These are phyloP conservation scores for Scomber scombrus DNA, from an alignment of 2,113 vertebrate genomes.

Conservation along the genomic window DNA sequence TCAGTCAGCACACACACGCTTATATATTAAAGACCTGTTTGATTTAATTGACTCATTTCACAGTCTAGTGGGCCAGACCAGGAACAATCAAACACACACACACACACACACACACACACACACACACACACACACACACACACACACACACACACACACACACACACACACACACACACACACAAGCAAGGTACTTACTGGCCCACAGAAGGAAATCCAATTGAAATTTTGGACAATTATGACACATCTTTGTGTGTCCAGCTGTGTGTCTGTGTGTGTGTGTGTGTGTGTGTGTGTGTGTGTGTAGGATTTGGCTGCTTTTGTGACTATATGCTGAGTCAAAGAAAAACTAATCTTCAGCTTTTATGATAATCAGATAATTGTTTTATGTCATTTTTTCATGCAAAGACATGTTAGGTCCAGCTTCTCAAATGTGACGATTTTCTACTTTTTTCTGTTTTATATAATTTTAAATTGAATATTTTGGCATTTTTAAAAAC, in stretches of 20 bases:
- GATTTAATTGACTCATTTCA: constrained; percentile 76
- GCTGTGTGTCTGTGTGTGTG: too few species aligned
- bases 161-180: constrained; percentile 17
- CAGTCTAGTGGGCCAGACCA: constrained; percentile 66
- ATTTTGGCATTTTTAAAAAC: too few species aligned
- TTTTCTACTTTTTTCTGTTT: too few species aligned
- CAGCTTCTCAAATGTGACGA: too few species aligned
- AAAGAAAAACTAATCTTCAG: too few species aligned
- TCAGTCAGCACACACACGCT: constrained; percentile 9
- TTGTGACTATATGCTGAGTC: too few species aligned
- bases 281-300: too few species aligned
- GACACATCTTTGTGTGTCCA: background rate
- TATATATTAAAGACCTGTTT: constrained; percentile 71
- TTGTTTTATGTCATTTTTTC: too few species aligned
- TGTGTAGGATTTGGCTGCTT: too few species aligned
- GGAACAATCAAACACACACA: constrained; percentile 25
- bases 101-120: constrained; percentile 16
- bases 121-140: constrained; percentile 17
- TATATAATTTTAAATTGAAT: too few species aligned
- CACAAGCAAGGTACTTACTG: background rate
- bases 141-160: constrained; percentile 17
- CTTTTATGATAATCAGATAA: too few species aligned
- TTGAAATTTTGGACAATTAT: constrained; percentile 30
- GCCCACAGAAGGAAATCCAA: background rate
- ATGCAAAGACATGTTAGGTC: too few species aligned